Percentiles rank a stretch among this genome's conserved stretches.
Evolutionary conservation across 2,797 vertebrate genomes (phyloP).

Genomic region (Sciurus vulgaris): DNA sequence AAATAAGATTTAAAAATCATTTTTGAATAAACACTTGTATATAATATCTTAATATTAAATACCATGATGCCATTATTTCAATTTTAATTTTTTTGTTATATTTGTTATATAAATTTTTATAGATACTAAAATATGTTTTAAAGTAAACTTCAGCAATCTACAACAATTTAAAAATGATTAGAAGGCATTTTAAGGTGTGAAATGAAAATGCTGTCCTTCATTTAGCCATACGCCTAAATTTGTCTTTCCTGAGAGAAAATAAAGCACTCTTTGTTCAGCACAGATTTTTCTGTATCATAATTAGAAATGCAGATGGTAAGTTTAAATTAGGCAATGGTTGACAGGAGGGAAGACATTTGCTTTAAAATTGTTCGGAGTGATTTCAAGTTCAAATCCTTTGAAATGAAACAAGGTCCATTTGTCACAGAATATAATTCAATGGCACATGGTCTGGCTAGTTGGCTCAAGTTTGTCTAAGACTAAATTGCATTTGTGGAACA

Average conservation of each 20-base stretch:
- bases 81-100: constrained; percentile 26
- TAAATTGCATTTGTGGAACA: constrained; percentile 40
- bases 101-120: neutral
- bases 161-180: constrained; percentile 25
- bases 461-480: constrained; percentile 22
- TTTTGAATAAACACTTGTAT: neutral
- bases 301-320: constrained; percentile 80
- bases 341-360: constrained; percentile 79
- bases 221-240: constrained; percentile 45
- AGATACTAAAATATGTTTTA: constrained; percentile 7
- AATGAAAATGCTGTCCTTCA: constrained; percentile 56
- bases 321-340: constrained; percentile 75
- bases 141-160: neutral
- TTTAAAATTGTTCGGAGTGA: constrained; percentile 71
- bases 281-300: constrained; percentile 73
- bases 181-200: constrained; percentile 17
- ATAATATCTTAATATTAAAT: constrained; percentile 10
- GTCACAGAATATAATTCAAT: constrained; percentile 53
- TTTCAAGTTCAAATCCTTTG: constrained; percentile 79
- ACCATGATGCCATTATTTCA: neutral
- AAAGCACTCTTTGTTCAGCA: constrained; percentile 52
- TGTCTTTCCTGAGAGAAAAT: constrained; percentile 38
- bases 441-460: constrained; percentile 32
- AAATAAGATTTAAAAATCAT: constrained; percentile 4
- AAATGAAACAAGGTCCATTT: constrained; percentile 76